A percentile compares a stretch with the other conserved stretches of the same genome.
These are phyloP conservation scores for Poecilus cupreus DNA, from an alignment of 2,888 invertebrate species.

Conservation along the genomic window DNA sequence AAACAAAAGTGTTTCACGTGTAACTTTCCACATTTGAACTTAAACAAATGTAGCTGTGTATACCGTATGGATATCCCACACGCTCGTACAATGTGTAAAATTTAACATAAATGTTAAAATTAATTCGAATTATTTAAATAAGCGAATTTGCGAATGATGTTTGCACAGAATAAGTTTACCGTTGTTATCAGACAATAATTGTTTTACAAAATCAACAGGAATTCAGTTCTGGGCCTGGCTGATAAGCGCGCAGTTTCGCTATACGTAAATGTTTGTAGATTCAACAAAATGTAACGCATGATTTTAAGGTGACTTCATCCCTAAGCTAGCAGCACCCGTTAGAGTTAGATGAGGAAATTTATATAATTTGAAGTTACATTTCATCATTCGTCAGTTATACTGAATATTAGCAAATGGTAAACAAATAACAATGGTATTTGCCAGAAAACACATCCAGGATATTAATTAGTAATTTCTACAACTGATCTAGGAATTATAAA, in stretches of 20 bases:
- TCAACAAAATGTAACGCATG: slow-evolving; percentile 25
- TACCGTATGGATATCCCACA: no score
- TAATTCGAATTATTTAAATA: slow-evolving; percentile 10
- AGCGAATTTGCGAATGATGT: neutral
- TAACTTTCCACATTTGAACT: neutral
- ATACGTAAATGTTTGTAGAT: slow-evolving; percentile 25
- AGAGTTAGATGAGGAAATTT: neutral
- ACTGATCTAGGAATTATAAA: no score
- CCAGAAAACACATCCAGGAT: neutral
- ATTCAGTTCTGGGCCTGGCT: neutral
- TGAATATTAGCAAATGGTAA: neutral
- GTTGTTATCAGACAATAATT: slow-evolving; percentile 28
- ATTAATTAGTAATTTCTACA: neutral
- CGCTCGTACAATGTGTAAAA: no score
- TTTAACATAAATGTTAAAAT: neutral
- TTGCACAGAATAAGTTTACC: neutral
- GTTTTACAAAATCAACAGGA: slow-evolving; percentile 20
- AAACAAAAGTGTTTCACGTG: no score
- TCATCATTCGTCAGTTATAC: neutral
- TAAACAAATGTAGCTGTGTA: neutral
- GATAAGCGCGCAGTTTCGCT: slow-evolving; percentile 15
- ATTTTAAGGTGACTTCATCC: slow-evolving; percentile 29
- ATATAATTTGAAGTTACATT: no score
- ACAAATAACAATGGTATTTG: neutral
- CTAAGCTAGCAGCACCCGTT: slow-evolving; percentile 7